A percentile compares a stretch with the other conserved stretches of the same genome.
These are phyloP conservation scores for Tonatia bakeri DNA, from an alignment of 2,113 vertebrate genomes.

Conservation along the genomic window DNA sequence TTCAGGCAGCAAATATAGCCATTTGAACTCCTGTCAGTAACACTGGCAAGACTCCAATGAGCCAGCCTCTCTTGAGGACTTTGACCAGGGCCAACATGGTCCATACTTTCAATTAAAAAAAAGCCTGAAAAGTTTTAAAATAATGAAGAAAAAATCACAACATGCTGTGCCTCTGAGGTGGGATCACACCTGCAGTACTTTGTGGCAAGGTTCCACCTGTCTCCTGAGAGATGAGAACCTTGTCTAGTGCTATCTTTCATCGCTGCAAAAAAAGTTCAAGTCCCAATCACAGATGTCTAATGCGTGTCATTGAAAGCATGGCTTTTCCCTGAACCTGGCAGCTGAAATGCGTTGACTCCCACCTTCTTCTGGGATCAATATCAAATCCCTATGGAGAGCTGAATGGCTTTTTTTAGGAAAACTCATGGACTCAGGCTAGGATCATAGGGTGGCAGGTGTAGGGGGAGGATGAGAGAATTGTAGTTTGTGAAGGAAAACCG, in stretches of 20 bases:
- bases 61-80: background rate
- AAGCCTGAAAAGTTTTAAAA: background rate
- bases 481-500: background rate
- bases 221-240: background rate
- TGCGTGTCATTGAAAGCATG: background rate
- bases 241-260: background rate
- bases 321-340: constrained; percentile 1
- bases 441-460: background rate
- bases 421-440: background rate
- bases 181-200: background rate
- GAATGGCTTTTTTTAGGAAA: constrained; percentile 10
- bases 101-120: background rate
- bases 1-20: background rate
- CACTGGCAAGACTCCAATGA: background rate
- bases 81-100: background rate
- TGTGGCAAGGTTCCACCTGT: background rate
- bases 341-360: background rate
- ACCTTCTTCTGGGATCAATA: background rate
- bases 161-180: background rate
- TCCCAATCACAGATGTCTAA: background rate
- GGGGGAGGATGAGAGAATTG: background rate
- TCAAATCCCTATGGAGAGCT: background rate
- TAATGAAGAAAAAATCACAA: background rate
- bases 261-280: background rate
- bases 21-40: background rate